Evolutionary conservation across 2,888 invertebrate species (phyloP), one percentile per base, ranked within the genome.

Genomic region (Onthophagus sagittarius): DNA sequence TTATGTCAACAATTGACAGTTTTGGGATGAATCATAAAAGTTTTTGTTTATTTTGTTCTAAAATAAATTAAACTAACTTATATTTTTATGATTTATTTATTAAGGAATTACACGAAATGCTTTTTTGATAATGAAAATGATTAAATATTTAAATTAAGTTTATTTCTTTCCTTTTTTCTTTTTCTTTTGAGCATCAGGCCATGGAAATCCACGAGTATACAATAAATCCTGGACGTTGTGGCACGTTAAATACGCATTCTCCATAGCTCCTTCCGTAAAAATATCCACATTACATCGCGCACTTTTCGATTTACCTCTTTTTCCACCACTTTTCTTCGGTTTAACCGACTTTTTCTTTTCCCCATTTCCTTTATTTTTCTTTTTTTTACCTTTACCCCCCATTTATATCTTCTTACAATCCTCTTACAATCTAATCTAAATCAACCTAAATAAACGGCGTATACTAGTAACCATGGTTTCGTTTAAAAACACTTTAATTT

Each of bases 161-260:
- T 72, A 74, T 84, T 90, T 87, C 85, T 89, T 93, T 70, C 93
- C 93, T 81, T 94, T 94, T 84, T 94, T 94, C 85, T 95, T 96
- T 84, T 95, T 95, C 85, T 94, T 95, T 79, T 92, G 92, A 5
- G 91, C 93, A 77, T 94, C 95, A 0, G 95, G 94, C 91, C 96
- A 96, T 33, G 93, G 92, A 84, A 97, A 97, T 0, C 97, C 97
- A 77, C 97, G 88, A 62, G 92, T 92, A 79, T 91, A 92, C 11
- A 97, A 86, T 7, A 97, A 88, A 82, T 97, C 96, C 85, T 96
- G 96, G 0, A 96, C 93, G 83, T 96, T 96, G 82, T 97, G 97
- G 79, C 97, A 97, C 0, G 94, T 95, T 81, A 94, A 95, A 83
- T 97, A 97, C 0, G 97, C 95, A 82, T 97, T 97, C 77, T 95